phyloP scores from a whole-genome alignment of 1,140 invertebrate species.

The Colletes gigas region DNA sequence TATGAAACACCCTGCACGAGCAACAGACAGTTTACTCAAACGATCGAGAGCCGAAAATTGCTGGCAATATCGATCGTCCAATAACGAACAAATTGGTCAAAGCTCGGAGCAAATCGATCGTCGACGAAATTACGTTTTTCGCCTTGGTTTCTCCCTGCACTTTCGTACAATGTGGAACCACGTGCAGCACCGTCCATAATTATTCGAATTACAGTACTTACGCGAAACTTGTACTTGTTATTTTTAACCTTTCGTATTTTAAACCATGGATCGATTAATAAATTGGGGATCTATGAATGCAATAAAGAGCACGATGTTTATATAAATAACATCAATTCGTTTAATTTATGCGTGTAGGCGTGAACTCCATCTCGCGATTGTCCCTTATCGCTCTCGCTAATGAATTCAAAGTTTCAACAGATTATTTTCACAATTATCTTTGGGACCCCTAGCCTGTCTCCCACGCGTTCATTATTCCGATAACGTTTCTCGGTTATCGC shows the following conservation, averaged over 20 bases:
- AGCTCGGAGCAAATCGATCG: not conserved
- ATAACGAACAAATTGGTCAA: not conserved
- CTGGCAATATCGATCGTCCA: not conserved
- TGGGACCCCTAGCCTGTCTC: not conserved
- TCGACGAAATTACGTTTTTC: not conserved
- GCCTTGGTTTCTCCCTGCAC: not conserved
- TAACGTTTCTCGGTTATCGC: constrained; percentile 14
- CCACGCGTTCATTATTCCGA: not conserved
- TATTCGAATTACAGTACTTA: not conserved
- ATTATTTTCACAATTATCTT: constrained; percentile 19
- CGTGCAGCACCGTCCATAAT: not conserved
- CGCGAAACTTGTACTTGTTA: too few species aligned
- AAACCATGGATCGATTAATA: too few species aligned
- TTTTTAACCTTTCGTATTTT: too few species aligned
- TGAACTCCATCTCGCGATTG: too few species aligned
- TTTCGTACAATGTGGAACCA: not conserved
- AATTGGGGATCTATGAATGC: too few species aligned
- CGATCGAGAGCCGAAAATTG: not conserved
- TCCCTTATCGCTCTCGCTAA: not conserved
- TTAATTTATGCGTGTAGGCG: not conserved
- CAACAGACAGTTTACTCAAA: not conserved
- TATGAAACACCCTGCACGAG: not conserved
- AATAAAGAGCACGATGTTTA: not conserved
- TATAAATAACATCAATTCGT: not conserved
- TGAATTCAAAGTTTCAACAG: constrained; percentile 28